phyloP scores from a whole-genome alignment of 2,113 vertebrate species.

The Cygnus atratus region DNA sequence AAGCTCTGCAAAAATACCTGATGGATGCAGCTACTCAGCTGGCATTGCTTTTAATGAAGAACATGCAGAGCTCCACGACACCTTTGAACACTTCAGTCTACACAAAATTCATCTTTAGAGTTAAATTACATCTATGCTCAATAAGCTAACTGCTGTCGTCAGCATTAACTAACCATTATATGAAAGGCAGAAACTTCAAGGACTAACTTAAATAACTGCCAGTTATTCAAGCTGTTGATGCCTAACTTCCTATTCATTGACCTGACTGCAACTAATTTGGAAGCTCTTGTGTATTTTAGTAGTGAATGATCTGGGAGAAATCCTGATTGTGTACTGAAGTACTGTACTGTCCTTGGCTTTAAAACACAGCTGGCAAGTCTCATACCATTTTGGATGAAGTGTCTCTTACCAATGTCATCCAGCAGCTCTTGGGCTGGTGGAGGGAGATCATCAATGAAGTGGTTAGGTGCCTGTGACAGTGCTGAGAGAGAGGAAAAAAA shows the following conservation, averaged over 20 bases:
- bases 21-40: neutral
- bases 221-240: neutral
- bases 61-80: neutral
- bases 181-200: neutral
- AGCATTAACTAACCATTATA: neutral
- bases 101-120: neutral
- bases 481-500: neutral
- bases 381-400: neutral
- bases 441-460: constrained; percentile 66
- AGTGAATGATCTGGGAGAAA: neutral
- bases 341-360: neutral
- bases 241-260: neutral
- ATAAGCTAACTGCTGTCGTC: neutral
- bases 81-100: neutral
- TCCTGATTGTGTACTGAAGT: neutral
- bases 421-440: constrained; percentile 74
- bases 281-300: constrained; percentile 6
- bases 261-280: neutral
- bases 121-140: neutral
- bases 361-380: constrained; percentile 4
- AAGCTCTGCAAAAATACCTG: neutral
- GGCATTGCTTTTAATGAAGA: neutral
- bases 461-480: neutral
- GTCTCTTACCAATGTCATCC: constrained; percentile 74
- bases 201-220: neutral